Conservation (phyloP, 2,797 vertebrate species). For the Bradypodion ventrale region DNA sequence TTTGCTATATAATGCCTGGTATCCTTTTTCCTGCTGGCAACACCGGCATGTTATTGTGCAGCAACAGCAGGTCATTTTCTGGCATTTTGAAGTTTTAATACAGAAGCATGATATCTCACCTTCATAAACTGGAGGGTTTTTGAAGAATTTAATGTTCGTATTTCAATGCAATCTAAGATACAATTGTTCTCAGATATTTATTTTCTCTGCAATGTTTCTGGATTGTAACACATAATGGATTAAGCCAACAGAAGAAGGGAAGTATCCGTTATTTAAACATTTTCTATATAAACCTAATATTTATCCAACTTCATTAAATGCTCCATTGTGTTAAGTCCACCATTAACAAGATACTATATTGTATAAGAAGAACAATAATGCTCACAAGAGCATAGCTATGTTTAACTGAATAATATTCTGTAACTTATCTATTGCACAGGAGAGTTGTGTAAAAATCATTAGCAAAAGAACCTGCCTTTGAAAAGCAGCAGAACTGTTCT, state of each 20-base stretch:
- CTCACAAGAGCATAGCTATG: neutral
- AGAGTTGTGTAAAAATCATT: neutral
- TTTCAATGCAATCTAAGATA: neutral
- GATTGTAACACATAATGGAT: neutral
- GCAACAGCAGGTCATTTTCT: too few species aligned
- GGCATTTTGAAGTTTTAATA: too few species aligned
- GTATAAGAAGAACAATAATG: neutral
- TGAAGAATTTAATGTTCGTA: too few species aligned
- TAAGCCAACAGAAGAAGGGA: neutral
- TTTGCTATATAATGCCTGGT: too few species aligned
- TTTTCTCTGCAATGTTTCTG: neutral
- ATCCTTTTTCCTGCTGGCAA: too few species aligned
- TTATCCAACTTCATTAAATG: neutral
- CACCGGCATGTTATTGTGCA: too few species aligned
- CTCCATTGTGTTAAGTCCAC: neutral
- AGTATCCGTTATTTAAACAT: neutral
- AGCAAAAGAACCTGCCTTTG: accelerated
- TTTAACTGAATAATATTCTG: neutral
- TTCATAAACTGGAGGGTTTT: too few species aligned
- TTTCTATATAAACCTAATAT: neutral
- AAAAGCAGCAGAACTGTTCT: neutral
- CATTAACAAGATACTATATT: neutral
- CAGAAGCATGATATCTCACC: too few species aligned
- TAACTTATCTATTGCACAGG: neutral
- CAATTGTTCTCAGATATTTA: neutral